Conservation (phyloP, 2,888 invertebrate genomes). For the Linnaemya tessellans region DNA sequence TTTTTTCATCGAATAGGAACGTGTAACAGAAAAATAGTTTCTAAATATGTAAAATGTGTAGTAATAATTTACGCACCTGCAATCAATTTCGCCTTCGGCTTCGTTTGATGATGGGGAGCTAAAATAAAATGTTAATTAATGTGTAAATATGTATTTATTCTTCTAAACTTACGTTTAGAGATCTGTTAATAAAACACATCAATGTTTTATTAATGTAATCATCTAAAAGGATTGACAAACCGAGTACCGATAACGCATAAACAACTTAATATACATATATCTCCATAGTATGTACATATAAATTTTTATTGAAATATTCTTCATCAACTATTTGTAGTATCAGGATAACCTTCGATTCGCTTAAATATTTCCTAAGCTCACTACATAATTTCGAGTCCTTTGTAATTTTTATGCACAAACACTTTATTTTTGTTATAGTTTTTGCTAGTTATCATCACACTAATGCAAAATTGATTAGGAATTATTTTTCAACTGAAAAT, state of each 20-base stretch:
- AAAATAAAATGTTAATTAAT: background rate
- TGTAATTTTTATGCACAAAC: too few species aligned
- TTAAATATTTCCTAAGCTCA: too few species aligned
- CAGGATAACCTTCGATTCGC: too few species aligned
- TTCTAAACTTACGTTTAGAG: background rate
- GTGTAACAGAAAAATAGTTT: too few species aligned
- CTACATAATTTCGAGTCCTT: too few species aligned
- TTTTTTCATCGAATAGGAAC: too few species aligned
- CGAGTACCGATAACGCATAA: background rate
- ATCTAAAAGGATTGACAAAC: background rate
- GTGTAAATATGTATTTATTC: background rate
- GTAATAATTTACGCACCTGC: background rate
- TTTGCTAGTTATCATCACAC: too few species aligned
- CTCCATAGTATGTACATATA: background rate
- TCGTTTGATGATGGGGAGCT: slow-evolving; percentile 9
- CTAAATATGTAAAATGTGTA: too few species aligned
- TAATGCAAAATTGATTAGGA: too few species aligned
- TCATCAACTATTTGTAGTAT: too few species aligned
- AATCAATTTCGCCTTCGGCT: background rate
- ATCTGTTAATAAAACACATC: background rate
- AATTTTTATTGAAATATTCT: background rate
- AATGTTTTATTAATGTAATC: background rate
- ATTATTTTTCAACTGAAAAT: too few species aligned
- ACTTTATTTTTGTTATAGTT: too few species aligned
- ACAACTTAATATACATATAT: background rate